phyloP scores from a whole-genome alignment of 2,888 invertebrate genomes.

The Trileptium ribeirensis region DNA sequence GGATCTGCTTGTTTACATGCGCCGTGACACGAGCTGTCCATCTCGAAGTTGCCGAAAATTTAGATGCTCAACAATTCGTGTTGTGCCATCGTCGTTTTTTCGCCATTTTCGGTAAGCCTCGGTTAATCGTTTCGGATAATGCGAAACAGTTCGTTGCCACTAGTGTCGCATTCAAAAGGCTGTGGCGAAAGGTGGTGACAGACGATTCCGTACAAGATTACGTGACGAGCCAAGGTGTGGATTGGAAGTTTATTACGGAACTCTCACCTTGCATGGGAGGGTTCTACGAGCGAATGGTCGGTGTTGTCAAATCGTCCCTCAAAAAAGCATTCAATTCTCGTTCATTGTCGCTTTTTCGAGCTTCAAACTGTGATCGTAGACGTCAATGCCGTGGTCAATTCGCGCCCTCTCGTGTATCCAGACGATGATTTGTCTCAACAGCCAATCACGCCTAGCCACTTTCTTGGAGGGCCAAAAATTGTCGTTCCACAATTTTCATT shows the following conservation, averaged over 20 bases:
- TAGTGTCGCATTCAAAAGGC: too few relatives aligned
- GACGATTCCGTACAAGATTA: too few relatives aligned
- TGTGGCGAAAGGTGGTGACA: too few relatives aligned
- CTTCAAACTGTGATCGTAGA: slow-evolving; percentile 3
- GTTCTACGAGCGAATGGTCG: background rate
- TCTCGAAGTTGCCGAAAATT: slow-evolving; percentile 24
- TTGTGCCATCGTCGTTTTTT: slow-evolving; percentile 45
- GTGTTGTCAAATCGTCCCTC: background rate
- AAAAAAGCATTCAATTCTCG: background rate
- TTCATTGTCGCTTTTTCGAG: background rate
- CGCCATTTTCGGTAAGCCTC: slow-evolving; percentile 40
- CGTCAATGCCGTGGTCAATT: slow-evolving; percentile 1
- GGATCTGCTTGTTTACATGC: slow-evolving; percentile 23
- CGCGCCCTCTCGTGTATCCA: background rate
- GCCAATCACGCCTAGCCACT: background rate
- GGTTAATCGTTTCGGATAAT: slow-evolving; percentile 50
- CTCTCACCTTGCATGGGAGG: background rate
- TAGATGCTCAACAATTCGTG: slow-evolving; percentile 46
- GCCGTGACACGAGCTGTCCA: slow-evolving; percentile 17
- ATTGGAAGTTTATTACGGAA: slow-evolving; percentile 2
- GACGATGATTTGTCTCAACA: background rate
- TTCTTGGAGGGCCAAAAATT: background rate
- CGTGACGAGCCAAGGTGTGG: too few relatives aligned
- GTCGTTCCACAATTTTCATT: background rate
- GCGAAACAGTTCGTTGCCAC: slow-evolving; percentile 48